A percentile compares a stretch with the other conserved stretches of the same genome.
Evolutionary conservation across 2,113 vertebrate genomes (phyloP).

Genomic region (Columba janthina): DNA sequence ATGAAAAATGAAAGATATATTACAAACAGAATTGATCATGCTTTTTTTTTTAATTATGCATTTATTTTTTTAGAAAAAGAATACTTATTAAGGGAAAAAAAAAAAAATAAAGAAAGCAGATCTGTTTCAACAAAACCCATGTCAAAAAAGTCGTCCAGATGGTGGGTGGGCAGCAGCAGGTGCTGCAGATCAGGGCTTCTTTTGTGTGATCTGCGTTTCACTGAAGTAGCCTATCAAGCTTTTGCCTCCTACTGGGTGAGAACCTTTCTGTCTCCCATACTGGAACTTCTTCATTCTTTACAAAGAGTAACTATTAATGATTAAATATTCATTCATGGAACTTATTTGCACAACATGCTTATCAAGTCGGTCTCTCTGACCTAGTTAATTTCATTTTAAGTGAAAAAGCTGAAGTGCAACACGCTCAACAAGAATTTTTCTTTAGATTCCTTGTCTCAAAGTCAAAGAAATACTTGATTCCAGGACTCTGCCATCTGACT

Average conservation of each 20-base stretch:
- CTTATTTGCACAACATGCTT: not conserved
- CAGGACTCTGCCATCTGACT: not conserved
- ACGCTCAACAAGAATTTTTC: not conserved
- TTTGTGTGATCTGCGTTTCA: not conserved
- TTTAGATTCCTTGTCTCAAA: not conserved
- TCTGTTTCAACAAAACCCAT: not conserved
- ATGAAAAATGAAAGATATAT: constrained; percentile 68
- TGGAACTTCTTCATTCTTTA: not conserved
- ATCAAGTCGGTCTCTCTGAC: not conserved
- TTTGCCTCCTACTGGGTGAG: not conserved
- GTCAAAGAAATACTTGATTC: not conserved
- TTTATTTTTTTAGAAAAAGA: not conserved
- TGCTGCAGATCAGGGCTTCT: not conserved
- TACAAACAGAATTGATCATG: not conserved
- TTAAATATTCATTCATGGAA: not conserved
- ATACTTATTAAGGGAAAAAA: not conserved
- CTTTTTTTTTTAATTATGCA: not conserved
- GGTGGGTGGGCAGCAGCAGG: not conserved
- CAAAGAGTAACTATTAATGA: not conserved
- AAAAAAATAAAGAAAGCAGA: not conserved
- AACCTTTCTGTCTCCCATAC: not conserved
- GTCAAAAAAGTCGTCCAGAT: not conserved
- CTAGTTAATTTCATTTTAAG: not conserved
- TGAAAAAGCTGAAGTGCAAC: not conserved
- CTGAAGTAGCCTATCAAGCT: not conserved